These are phyloP conservation scores for Myiozetetes cayanensis DNA, from an alignment of 2,113 vertebrate species.

Conservation along the genomic window DNA sequence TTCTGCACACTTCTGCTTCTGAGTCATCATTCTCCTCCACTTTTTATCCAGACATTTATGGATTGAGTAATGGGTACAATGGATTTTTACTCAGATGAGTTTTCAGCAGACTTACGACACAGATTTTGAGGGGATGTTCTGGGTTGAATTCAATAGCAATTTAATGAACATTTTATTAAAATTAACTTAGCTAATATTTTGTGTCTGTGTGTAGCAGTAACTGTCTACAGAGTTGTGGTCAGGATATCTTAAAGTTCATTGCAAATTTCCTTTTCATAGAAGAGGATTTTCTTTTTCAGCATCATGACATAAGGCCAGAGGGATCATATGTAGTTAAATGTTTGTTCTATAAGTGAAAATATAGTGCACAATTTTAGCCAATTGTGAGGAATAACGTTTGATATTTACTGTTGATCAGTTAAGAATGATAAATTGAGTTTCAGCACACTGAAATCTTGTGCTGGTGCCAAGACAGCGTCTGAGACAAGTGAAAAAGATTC, in stretches of 20 bases:
- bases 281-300: not conserved
- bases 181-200: not conserved
- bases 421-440: constrained; percentile 13
- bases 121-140: not conserved
- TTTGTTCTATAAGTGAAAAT: not conserved
- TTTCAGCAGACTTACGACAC: not conserved
- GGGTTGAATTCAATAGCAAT: not conserved
- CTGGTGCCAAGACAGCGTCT: not conserved
- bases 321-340: not conserved
- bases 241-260: not conserved
- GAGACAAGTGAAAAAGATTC: not conserved
- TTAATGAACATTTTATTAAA: constrained; percentile 20
- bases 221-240: not conserved
- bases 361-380: not conserved
- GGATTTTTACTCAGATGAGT: not conserved
- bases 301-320: not conserved
- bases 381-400: not conserved
- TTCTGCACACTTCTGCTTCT: not conserved
- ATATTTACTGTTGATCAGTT: not conserved
- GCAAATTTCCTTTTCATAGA: not conserved
- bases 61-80: not conserved
- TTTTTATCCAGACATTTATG: not conserved
- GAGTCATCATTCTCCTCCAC: not conserved
- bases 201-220: not conserved
- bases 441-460: not conserved